Evolutionary conservation across 2,113 vertebrate species (phyloP).

Genomic region (Chloroceryle aenea): DNA sequence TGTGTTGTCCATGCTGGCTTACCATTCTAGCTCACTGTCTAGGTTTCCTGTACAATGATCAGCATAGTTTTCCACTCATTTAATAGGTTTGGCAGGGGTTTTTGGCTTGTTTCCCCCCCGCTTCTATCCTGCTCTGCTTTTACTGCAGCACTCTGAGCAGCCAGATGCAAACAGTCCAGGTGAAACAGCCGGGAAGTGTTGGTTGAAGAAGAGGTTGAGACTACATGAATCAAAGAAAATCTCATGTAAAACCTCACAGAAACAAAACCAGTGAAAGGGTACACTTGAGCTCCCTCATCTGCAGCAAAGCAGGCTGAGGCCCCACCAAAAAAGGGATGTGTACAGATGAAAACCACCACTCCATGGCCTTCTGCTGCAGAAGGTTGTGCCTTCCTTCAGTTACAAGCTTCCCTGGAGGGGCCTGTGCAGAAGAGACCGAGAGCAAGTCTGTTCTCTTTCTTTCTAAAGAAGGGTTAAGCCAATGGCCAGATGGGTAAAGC

Average conservation of each 20-base stretch:
- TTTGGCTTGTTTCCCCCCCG: background rate
- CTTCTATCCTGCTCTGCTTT: background rate
- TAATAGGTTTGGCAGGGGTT: background rate
- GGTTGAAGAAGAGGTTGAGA: background rate
- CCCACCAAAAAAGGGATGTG: background rate
- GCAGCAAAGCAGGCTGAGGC: background rate
- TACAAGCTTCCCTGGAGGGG: background rate
- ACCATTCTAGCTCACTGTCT: background rate
- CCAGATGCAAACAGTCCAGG: background rate
- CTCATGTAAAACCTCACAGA: background rate
- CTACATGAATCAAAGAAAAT: background rate
- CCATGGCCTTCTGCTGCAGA: background rate
- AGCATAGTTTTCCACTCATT: background rate
- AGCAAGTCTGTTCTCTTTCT: background rate
- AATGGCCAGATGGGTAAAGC: background rate
- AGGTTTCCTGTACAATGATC: background rate
- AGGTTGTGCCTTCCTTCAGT: background rate
- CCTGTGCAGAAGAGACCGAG: background rate
- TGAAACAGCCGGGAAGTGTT: background rate
- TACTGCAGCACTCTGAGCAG: rapidly evolving
- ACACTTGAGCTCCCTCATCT: background rate
- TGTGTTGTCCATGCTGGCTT: rapidly evolving
- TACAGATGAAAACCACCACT: background rate
- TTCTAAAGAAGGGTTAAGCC: background rate
- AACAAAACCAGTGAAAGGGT: background rate